Percentiles rank a stretch among this genome's conserved stretches.
These are phyloP conservation scores for Calidris pygmaea DNA, from an alignment of 2,113 vertebrate genomes.

Conservation along the genomic window DNA sequence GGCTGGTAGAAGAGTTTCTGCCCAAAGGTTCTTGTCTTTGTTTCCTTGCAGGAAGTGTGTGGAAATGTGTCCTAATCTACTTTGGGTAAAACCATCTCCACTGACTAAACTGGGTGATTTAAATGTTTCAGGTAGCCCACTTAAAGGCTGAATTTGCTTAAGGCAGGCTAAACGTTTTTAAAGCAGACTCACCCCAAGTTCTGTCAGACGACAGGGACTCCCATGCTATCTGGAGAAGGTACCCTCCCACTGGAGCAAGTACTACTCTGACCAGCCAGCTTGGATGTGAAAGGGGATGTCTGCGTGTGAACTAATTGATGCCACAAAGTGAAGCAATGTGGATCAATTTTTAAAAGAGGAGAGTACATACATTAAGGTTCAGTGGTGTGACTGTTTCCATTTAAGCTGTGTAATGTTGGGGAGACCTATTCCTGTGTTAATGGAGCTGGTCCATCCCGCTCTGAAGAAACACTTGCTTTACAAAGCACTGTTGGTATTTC, in stretches of 20 bases:
- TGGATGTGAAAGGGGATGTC: not conserved
- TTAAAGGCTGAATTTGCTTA: not conserved
- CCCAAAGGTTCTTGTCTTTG: not conserved
- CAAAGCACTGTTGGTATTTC: not conserved
- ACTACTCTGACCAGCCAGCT: not conserved
- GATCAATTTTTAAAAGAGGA: not conserved
- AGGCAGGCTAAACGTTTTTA: not conserved
- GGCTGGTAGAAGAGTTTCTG: not conserved
- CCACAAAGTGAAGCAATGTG: not conserved
- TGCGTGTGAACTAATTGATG: not conserved
- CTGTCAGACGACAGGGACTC: not conserved
- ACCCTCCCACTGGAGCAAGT: not conserved
- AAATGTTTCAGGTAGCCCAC: not conserved
- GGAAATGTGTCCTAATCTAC: not conserved
- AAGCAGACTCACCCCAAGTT: not conserved
- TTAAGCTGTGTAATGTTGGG: not conserved
- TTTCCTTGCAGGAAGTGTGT: not conserved
- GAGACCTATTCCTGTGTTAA: not conserved
- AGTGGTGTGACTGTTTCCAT: not conserved
- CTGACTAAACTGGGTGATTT: not conserved
- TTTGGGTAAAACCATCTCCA: not conserved
- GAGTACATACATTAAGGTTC: not conserved
- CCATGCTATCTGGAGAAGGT: accelerated
- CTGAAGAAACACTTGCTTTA: not conserved
- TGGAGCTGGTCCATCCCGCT: not conserved